Conservation (phyloP, 1,140 invertebrate species). For the Eulimnadia texana region DNA sequence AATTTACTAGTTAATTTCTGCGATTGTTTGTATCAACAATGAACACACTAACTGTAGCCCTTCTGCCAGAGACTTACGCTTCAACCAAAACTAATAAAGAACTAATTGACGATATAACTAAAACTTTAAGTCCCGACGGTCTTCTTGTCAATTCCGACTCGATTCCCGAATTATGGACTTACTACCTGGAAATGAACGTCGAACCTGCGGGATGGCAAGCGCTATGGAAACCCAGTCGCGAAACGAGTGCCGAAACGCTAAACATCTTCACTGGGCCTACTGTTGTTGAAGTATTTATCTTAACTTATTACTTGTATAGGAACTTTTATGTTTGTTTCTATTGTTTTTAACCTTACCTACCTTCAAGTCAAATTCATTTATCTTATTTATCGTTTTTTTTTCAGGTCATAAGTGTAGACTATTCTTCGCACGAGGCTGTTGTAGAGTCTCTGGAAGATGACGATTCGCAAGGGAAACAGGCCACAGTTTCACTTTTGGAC, state of each 20-base stretch:
- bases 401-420: conserved; percentile 9
- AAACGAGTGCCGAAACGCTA: background rate
- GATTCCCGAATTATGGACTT: background rate
- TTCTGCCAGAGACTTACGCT: background rate
- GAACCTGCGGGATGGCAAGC: conserved; percentile 15
- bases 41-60: background rate
- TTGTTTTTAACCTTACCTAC: background rate
- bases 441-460: conserved; percentile 4
- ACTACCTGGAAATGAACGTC: conserved; percentile 2
- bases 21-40: background rate
- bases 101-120: background rate
- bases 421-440: background rate
- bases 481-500: conserved; percentile 1
- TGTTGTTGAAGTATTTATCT: background rate
- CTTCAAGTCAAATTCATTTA: background rate
- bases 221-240: conserved; percentile 5
- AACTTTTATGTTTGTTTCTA: background rate
- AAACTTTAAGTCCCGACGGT: background rate
- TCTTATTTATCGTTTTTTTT: background rate
- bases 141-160: background rate
- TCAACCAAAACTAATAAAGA: background rate
- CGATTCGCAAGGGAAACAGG: background rate
- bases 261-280: background rate
- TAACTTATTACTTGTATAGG: background rate
- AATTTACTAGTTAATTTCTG: no score